Conservation (phyloP, 2,113 vertebrate genomes). For the Hypomesus transpacificus region DNA sequence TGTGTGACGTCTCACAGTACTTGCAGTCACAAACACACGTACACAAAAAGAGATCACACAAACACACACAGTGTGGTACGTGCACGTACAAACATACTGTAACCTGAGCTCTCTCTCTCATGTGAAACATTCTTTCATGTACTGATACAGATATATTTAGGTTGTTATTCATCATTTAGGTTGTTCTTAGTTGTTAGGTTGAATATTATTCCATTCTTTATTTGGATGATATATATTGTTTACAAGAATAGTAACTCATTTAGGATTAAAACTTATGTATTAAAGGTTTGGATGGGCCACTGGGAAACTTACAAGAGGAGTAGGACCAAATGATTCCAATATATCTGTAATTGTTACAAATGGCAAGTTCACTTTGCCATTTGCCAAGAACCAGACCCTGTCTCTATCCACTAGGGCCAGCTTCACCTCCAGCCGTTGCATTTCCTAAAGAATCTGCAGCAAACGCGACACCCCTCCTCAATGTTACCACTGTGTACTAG, state of each 20-base stretch:
- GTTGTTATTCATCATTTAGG: no score
- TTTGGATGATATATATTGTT: no score
- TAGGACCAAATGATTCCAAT: slow-evolving; percentile 31
- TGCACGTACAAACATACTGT: no score
- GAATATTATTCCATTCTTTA: no score
- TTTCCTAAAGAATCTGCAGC: slow-evolving; percentile 86
- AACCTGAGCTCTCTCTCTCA: neutral
- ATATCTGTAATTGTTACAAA: neutral
- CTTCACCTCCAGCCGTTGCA: slow-evolving; percentile 72
- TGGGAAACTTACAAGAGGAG: neutral
- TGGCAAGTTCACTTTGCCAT: slow-evolving; percentile 11
- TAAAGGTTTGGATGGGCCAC: no score
- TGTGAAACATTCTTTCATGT: neutral
- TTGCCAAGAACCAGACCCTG: slow-evolving; percentile 62
- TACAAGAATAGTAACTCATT: no score
- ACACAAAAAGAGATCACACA: slow-evolving; percentile 4
- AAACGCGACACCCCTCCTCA: slow-evolving; percentile 78
- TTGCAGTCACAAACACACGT: slow-evolving; percentile 7
- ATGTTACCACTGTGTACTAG: slow-evolving; percentile 57
- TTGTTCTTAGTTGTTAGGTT: no score
- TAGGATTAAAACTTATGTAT: no score
- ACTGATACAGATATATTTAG: no score
- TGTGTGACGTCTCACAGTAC: slow-evolving; percentile 9
- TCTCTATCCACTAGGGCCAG: slow-evolving; percentile 72
- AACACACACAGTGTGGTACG: slow-evolving; percentile 8